These are phyloP conservation scores for Dysdera silvatica DNA, from an alignment of 1,140 invertebrate genomes.

Conservation along the genomic window DNA sequence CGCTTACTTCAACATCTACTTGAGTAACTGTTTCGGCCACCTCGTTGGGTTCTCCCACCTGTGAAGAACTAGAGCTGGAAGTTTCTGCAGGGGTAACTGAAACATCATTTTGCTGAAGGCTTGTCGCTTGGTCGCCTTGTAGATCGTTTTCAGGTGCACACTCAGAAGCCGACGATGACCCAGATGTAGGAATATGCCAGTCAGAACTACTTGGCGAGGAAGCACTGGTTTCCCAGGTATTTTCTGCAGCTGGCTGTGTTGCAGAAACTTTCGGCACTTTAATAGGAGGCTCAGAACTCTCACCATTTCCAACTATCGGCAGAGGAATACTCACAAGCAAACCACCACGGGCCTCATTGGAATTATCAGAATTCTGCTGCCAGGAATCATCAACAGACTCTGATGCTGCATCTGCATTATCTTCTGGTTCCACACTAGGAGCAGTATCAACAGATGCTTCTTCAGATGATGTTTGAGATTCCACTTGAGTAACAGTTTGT, in stretches of 20 bases:
- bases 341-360: neutral
- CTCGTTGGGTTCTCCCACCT: no score
- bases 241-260: neutral
- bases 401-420: neutral
- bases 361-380: neutral
- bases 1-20: no score
- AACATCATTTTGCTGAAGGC: neutral
- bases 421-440: neutral
- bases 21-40: no score
- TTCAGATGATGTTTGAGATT: no score
- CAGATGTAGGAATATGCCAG: conserved; percentile 15
- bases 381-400: neutral
- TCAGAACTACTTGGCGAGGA: conserved; percentile 15
- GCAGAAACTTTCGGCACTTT: conserved; percentile 13
- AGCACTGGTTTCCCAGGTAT: conserved; percentile 9
- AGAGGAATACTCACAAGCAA: neutral
- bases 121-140: neutral
- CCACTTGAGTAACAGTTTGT: no score
- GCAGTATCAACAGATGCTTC: no score
- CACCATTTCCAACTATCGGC: neutral
- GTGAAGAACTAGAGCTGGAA: conserved; percentile 5
- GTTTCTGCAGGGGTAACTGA: conserved; percentile 3
- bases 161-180: conserved; percentile 12
- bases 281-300: conserved; percentile 2
- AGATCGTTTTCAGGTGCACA: neutral